Percentiles rank a stretch among this genome's conserved stretches.
Evolutionary conservation across 2,888 invertebrate genomes (phyloP).

Genomic region (Caenorhabditis drosophilae): DNA sequence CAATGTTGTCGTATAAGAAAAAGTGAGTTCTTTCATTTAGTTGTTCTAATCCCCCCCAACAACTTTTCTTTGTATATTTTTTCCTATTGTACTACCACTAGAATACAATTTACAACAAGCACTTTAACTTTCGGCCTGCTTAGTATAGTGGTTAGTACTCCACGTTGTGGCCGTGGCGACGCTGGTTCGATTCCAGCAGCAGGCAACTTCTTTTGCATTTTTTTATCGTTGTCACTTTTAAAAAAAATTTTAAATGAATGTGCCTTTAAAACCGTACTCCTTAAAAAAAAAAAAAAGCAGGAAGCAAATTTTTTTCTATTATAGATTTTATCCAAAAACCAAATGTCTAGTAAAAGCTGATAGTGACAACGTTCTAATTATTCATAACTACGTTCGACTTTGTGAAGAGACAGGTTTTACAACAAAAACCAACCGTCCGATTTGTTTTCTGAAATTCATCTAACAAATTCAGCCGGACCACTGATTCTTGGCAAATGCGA

Average conservation of each 20-base stretch:
- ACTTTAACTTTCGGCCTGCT: constrained; percentile 42
- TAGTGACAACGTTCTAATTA: constrained; percentile 45
- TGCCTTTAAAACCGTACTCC: no score
- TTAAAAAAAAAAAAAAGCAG: neutral
- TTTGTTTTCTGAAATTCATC: neutral
- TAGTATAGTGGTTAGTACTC: constrained; percentile 67
- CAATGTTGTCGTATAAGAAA: constrained; percentile 43
- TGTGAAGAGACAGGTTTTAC: constrained; percentile 51
- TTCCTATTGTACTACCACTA: no score
- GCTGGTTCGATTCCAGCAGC: constrained; percentile 60
- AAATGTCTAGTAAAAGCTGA: constrained; percentile 49
- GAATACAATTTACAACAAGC: no score
- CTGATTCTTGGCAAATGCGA: constrained; percentile 44
- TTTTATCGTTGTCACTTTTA: no score
- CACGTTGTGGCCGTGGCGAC: constrained; percentile 66
- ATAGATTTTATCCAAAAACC: constrained; percentile 25
- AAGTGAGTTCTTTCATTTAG: constrained; percentile 7
- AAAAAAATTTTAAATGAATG: no score
- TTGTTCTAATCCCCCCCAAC: no score
- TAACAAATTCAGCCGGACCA: constrained; percentile 30
- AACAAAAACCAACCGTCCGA: neutral
- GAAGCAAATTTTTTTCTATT: no score
- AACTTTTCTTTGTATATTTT: no score
- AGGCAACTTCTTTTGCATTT: constrained; percentile 20
- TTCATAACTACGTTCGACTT: constrained; percentile 38